Base-by-base conservation (phyloP, 2,113 vertebrate genomes). In the Pituophis catenifer region DNA sequence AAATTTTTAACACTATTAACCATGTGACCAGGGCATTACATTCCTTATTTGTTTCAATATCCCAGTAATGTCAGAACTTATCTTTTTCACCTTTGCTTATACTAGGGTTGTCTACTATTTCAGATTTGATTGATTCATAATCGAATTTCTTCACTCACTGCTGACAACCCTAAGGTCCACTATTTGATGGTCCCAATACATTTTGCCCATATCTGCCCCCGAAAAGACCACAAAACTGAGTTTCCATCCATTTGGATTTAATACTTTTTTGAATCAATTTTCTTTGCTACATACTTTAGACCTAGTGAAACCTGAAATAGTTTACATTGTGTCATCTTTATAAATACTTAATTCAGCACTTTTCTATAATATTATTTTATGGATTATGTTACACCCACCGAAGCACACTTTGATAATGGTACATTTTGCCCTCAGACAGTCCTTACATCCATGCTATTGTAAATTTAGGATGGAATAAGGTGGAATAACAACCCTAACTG, bases 251-350 rank as follows among this genome's bases (percentile, higher is more conserved):
- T 88, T 52, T 57, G 65, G 62, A 89, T 7, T n/a, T 85, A 13
- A 26, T 85, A 12, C 53, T 9, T 4, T 94, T 94, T 93, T 93
- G 8, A 5, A 92, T 10, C 10, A 87, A 91, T 93, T 95, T 94
- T 5, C 91, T 93, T 89, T 86, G 21, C 29, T 65, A 86, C 86
- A 9, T n/a, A 44, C 94, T 93, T 8, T 48, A 59, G 54, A 24
- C 13, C 29, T n/a, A 57, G 58, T 95, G 90, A 93, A 26, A 10
- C 29, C 91, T 53, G 89, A 91, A n/a, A 26, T 44, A 24, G 54
- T 88, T 91, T 89, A 3, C 54, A 10, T 91, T 44, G 85, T 88
- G 44, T 89, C 24, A 87, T 85, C 23, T 92, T 38, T 90, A 87
- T 92, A 48, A 93, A 91, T 65, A 90, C 58, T 87, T 93, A 95